Conservation (phyloP, 2,113 vertebrate species). For the Meles meles region DNA sequence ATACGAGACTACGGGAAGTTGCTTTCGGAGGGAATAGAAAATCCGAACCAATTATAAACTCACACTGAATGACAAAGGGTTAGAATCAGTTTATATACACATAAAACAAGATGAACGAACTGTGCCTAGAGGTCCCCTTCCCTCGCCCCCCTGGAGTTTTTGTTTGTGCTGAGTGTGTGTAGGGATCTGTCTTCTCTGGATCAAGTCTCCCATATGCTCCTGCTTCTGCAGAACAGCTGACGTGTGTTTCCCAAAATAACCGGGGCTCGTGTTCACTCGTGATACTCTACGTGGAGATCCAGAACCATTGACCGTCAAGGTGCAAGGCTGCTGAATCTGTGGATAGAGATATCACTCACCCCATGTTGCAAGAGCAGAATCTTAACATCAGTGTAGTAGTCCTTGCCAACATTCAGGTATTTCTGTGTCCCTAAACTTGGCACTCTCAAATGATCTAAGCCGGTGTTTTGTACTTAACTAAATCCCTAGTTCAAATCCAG, state of each 20-base stretch:
- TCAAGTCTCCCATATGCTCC: background rate
- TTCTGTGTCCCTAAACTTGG: background rate
- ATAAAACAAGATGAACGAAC: background rate
- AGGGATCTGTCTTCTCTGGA: background rate
- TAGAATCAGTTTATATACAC: background rate
- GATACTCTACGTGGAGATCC: background rate
- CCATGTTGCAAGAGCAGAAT: background rate
- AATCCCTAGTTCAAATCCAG: background rate
- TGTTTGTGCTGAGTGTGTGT: background rate
- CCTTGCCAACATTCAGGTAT: background rate
- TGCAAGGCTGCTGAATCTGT: background rate
- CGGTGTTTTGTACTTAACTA: background rate
- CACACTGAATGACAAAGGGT: background rate
- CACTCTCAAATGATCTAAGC: background rate
- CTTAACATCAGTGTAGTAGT: background rate
- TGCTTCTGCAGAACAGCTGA: background rate
- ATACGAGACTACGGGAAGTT: background rate
- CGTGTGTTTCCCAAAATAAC: background rate
- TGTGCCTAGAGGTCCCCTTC: background rate
- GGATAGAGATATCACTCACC: background rate
- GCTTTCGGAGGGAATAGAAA: background rate
- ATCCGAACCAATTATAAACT: background rate
- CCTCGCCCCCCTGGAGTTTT: background rate
- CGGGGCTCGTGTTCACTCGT: background rate
- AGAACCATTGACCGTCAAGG: background rate